Evolutionary conservation across 2,888 invertebrate species (phyloP), one percentile per base, ranked within the genome.

Genomic region (Amaurobius ferox): DNA sequence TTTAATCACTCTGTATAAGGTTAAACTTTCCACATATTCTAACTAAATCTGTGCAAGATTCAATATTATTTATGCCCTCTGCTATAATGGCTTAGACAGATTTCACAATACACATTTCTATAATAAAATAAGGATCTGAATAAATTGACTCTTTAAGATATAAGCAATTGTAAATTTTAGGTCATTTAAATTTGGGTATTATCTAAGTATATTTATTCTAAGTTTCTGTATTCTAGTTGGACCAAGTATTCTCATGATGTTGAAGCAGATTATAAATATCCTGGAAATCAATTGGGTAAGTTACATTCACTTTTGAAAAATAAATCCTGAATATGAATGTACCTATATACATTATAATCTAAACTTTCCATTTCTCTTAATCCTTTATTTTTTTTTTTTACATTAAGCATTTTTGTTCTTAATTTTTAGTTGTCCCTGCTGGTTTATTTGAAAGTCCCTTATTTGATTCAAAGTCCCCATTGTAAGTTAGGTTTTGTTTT

Each of bases 391-490:
- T 2, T 1, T 40, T 19, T 23, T 74, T 28, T 35, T 48, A 39
- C 5, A 44, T 29, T 44, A 70, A 39, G 3, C 9, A 23, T 29
- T 23, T 40, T 30, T 70, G 61, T 71, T 13, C 16, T 32, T 62
- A 67, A 16, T 30, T 62, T 48, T 79, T 85, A 68, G 90, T 93
- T 67, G 91, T 93, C 19, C 93, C 93, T 0, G 91, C 92, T 88
- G 90, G 91, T 62, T 88, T 93, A 13, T 89, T 93, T 7, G 91
- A 89, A 16, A 89, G 90, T 13, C 92, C 92, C 0, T 90, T 91
- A 80, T 93, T 92, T 89, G 91, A 93, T 87, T 89, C 90, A 68
- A 90, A 91, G 71, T 92, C 91, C 89, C 92, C 93, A 1, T 90
- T 90, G 93, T 93, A 90, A 90, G 90, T 73, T 32, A 19, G 35